Conservation (phyloP, 2,888 invertebrate genomes). For the Perizoma affinitatum region DNA sequence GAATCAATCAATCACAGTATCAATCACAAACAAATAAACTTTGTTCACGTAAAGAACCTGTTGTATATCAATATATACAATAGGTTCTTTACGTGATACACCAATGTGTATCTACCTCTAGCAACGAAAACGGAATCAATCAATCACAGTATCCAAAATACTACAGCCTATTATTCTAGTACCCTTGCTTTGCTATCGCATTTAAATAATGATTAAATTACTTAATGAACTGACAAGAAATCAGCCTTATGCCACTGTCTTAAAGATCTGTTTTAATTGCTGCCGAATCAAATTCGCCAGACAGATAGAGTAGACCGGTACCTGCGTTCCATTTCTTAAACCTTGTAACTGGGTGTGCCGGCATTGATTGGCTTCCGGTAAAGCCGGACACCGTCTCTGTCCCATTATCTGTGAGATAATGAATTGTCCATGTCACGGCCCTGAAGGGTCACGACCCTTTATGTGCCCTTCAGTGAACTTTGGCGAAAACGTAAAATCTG, state of each 20-base stretch:
- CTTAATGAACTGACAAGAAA: not conserved
- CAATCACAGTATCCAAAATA: slow-evolving; percentile 25
- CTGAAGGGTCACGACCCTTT: slow-evolving; percentile 6
- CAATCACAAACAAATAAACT: too few relatives aligned
- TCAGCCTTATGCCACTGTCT: not conserved
- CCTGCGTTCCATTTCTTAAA: slow-evolving; percentile 74
- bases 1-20: too few relatives aligned
- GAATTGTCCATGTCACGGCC: not conserved
- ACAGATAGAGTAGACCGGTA: slow-evolving; percentile 1
- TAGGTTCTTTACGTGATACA: too few relatives aligned
- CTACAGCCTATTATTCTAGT: too few relatives aligned
- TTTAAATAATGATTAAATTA: too few relatives aligned
- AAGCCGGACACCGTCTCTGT: slow-evolving; percentile 48
- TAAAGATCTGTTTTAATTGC: slow-evolving; percentile 1
- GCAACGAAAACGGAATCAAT: too few relatives aligned
- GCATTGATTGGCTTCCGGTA: slow-evolving; percentile 62
- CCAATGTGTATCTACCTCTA: too few relatives aligned
- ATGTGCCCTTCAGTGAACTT: slow-evolving; percentile 10
- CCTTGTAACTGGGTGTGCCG: slow-evolving; percentile 60
- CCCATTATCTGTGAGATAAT: slow-evolving; percentile 26
- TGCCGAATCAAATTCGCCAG: slow-evolving; percentile 16
- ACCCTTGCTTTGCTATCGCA: too few relatives aligned
- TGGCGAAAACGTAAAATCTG: slow-evolving; percentile 1
- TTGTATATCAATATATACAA: too few relatives aligned
- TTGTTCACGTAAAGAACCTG: too few relatives aligned